Base-by-base conservation (phyloP, 2,888 invertebrate species). In the Aphodius sticticus region DNA sequence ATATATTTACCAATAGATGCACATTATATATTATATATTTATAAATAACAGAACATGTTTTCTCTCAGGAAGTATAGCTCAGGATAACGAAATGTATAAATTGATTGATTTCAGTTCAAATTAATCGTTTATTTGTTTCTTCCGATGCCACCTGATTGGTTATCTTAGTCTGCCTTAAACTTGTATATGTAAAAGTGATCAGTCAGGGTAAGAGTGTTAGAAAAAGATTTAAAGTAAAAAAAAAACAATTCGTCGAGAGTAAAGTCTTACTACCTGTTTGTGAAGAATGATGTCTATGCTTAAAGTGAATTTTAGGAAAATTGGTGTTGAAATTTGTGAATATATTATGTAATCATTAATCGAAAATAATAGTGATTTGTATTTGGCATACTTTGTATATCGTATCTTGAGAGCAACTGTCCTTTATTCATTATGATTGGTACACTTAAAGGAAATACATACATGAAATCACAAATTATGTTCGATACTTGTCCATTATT, bases 1-100 rank as follows among this genome's bases (percentile, higher is more conserved):
- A 81, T 82, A 82, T 81, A 81, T 81, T 79, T 79, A 81, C 79
- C 81, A 81, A 74, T 81, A 81, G 78, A 81, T 79, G 78, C 81
- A 82, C 79, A 79, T 81, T 82, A 81, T 79, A 81, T 79, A 81
- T 82, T 81, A 82, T 82, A 82, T 80, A 82, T 83, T 82, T 80
- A 83, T 83, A 82, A 83, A 84, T 82, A 83, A 82, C 82, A 84
- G 83, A 83, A 85, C 85, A 84, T 84, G 85, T 86, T 86, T 86
- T 87, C 85, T 88, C 89, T 89, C 89, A 89, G 89, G 89, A 88
- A 89, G 86, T 87, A 84, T 86, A 88, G 88, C 89, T 89, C 89
- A 89, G 89, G 89, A 81, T 79, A 78, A 79, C 79, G 79, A 81
- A 79, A 79, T 78, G 70, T 76, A 78, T 75, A 79, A 77, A 81